Base-by-base conservation (phyloP, 2,113 vertebrate species). In the Leiothrix lutea region DNA sequence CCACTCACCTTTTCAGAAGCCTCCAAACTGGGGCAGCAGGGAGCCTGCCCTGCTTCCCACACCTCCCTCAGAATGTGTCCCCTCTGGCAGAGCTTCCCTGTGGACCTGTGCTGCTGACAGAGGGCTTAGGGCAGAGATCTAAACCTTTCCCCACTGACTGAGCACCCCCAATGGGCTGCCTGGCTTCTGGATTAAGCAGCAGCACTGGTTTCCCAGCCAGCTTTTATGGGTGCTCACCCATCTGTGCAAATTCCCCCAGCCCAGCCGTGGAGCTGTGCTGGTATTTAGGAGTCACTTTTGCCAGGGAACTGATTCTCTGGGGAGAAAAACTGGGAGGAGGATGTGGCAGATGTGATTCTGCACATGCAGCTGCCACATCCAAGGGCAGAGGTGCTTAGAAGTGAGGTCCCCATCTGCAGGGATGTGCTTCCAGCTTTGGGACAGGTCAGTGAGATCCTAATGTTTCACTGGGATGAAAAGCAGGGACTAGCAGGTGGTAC, bases 221-320 rank as follows among this genome's bases (percentile, higher is more conserved):
- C 97, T 97, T 98, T 99, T 99, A 97, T 98, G 92, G 97, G 81
- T 98, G 98, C 88, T 98, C 97, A 98, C 25, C 97, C 98, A 98
- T 71, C 98, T 96, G 54, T 96, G 71, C 96, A 98, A 98, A 98
- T 97, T 96, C 89, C 97, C 95, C 97, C 98, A 97, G 97, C 95
- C 97, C 96, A 70, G 95, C 64, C 96, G 9, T 92, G 96, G 94
- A 98, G 96, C 67, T 36, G 94, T 93, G 97, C 95, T 20, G 9
- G 94, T 88, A 64, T 96, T 94, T 77, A 70, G 84, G 80, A 95
- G 62, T 73, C 28, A 18, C 80, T 97, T 98, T 98, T 98, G 97
- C 98, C 93, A 90, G 14, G 64, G 6, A 21, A 80, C 57, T 38
- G 84, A 95, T 97, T 88, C 48, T 80, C 73, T 4, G 2, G 5